Conservation (phyloP, 2,888 invertebrate genomes). For the Scrobipalpa atriplicella region DNA sequence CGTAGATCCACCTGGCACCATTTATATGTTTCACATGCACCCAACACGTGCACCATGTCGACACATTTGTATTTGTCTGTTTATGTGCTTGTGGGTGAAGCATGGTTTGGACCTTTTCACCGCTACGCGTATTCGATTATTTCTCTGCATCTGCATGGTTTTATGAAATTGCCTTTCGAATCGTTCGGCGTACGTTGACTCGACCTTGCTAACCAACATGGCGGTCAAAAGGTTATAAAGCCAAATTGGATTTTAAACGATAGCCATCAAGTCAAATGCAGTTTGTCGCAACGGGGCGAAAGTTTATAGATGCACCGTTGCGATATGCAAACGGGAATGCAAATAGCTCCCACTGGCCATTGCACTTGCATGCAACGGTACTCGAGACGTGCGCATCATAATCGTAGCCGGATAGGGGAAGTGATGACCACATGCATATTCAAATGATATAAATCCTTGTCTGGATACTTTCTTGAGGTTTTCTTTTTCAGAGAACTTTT, state of each 20-base stretch:
- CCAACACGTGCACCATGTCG: conserved; percentile 21
- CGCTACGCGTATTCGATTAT: not conserved
- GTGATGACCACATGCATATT: conserved; percentile 59
- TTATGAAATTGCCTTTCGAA: not conserved
- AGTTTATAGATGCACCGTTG: conserved; percentile 59
- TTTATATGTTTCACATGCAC: conserved; percentile 24
- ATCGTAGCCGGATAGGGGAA: conserved; percentile 60
- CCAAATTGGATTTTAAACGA: conserved; percentile 35
- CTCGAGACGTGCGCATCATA: conserved; percentile 63
- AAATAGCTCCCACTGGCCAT: conserved; percentile 61
- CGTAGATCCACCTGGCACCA: conserved; percentile 24
- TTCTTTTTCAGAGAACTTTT: conserved; percentile 28
- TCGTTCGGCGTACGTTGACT: conserved; percentile 17
- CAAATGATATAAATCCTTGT: conserved; percentile 51
- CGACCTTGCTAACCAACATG: conserved; percentile 8
- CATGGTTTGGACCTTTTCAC: conserved; percentile 19
- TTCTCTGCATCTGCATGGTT: conserved; percentile 14
- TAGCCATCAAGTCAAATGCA: conserved; percentile 72
- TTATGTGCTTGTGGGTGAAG: conserved; percentile 16
- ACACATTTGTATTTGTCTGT: conserved; percentile 8
- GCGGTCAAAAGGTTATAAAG: conserved; percentile 24
- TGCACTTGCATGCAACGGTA: conserved; percentile 74
- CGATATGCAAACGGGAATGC: conserved; percentile 67
- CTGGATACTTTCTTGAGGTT: conserved; percentile 45
- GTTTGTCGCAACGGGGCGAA: conserved; percentile 69